Evolutionary conservation across 37 sponge, comb jelly and placozoan species (phyloP).

Genomic region (Hexactinellida sp.): DNA sequence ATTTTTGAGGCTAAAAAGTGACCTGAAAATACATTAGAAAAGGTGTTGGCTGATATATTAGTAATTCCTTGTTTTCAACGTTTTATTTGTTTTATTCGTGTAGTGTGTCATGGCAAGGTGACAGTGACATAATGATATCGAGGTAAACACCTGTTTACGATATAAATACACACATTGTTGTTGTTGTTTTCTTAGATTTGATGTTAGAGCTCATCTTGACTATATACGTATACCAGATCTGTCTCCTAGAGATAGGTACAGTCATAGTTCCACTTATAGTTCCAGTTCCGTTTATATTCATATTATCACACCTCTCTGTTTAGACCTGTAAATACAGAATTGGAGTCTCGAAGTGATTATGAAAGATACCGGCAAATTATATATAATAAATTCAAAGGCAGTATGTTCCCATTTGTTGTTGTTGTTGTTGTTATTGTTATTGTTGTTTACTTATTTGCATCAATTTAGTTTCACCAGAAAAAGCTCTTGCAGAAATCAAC

Average conservation of each 20-base stretch:
- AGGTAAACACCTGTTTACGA: slow-evolving; percentile 22
- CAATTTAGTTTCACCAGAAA: slow-evolving; percentile 31
- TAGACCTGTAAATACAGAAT: slow-evolving; percentile 25
- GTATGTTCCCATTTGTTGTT: no score
- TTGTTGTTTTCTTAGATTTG: slow-evolving; percentile 40
- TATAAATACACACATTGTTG: background rate
- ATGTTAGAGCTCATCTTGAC: slow-evolving; percentile 77
- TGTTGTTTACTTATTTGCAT: background rate
- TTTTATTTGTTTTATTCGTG: background rate
- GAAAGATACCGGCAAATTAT: slow-evolving; percentile 69
- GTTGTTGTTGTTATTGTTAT: background rate
- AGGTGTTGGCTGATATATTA: no score
- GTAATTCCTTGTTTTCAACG: no score
- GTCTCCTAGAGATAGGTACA: background rate
- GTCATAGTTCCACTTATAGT: background rate
- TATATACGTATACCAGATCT: slow-evolving; percentile 38
- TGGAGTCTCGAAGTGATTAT: slow-evolving; percentile 59
- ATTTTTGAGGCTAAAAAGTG: no score
- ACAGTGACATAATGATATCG: slow-evolving; percentile 47
- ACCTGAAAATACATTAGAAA: no score
- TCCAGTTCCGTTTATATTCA: no score
- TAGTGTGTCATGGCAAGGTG: slow-evolving; percentile 86
- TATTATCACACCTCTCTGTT: no score
- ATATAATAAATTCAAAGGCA: slow-evolving; percentile 39
- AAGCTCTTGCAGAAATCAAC: slow-evolving; percentile 39